Evolutionary conservation across 2,888 invertebrate species (phyloP).

Genomic region (Harmothoe impar): DNA sequence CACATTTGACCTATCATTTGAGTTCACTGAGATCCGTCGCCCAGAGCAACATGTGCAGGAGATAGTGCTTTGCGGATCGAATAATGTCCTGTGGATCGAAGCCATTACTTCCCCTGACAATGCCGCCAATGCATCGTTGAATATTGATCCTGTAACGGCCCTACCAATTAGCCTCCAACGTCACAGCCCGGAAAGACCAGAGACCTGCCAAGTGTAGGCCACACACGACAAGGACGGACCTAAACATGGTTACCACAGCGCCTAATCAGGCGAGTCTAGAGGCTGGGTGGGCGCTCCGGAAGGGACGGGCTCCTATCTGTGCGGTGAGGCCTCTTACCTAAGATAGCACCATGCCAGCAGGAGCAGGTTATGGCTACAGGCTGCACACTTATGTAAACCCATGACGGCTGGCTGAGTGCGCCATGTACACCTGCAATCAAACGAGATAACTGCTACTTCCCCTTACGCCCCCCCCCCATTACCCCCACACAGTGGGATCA

Average conservation of each 20-base stretch:
- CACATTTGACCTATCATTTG: no score
- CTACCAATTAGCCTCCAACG: background rate
- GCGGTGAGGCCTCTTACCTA: background rate
- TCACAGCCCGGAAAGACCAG: background rate
- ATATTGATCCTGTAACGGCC: background rate
- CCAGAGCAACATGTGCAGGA: no score
- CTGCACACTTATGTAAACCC: background rate
- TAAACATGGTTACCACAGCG: background rate
- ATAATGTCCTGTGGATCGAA: no score
- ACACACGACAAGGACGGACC: background rate
- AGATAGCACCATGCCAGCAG: background rate
- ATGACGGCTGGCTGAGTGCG: background rate
- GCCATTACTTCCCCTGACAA: no score
- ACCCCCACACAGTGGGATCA: no score
- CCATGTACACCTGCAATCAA: background rate
- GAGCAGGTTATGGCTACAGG: background rate
- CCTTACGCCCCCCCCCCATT: background rate
- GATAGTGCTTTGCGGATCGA: no score
- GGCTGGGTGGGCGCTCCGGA: background rate
- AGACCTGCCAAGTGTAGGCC: background rate
- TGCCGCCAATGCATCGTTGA: background rate
- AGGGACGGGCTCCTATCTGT: background rate
- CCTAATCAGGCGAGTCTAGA: background rate
- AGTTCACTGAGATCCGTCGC: no score
- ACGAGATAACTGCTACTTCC: background rate